These are phyloP conservation scores for Papilio xuthus DNA, from an alignment of 1,140 invertebrate genomes.

Conservation along the genomic window DNA sequence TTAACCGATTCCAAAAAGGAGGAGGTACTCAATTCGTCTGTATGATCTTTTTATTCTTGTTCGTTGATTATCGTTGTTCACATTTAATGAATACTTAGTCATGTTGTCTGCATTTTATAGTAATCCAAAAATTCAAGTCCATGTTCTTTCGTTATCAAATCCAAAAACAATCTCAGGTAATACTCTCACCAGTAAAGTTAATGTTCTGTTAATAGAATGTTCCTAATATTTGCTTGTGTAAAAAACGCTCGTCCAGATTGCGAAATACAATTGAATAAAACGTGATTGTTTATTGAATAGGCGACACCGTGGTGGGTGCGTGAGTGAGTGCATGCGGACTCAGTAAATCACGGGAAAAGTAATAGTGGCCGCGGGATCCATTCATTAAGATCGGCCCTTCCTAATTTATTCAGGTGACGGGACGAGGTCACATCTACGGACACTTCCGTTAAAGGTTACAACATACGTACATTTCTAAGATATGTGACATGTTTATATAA, in stretches of 20 bases:
- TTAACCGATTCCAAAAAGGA: too few relatives aligned
- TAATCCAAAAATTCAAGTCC: too few relatives aligned
- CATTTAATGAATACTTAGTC: not conserved
- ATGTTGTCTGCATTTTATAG: too few relatives aligned
- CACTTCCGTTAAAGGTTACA: conserved; percentile 44
- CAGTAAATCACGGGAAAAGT: conserved; percentile 60
- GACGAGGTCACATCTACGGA: conserved; percentile 41
- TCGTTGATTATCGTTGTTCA: not conserved
- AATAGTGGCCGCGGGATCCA: conserved; percentile 51
- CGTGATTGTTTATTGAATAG: conserved; percentile 24
- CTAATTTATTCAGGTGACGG: conserved; percentile 69
- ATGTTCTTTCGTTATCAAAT: too few relatives aligned
- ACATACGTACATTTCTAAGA: not conserved
- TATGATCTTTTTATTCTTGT: too few relatives aligned
- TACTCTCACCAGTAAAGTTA: not conserved
- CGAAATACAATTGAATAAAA: conserved; percentile 26
- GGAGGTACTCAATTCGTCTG: too few relatives aligned
- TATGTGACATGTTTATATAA: not conserved
- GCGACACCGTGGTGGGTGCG: not conserved
- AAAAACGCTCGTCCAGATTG: not conserved
- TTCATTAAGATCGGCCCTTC: conserved; percentile 62
- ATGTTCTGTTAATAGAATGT: not conserved
- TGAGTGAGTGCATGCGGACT: conserved; percentile 35
- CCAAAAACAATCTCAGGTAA: too few relatives aligned
- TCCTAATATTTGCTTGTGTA: not conserved